phyloP scores from a whole-genome alignment of 1,140 invertebrate species.

The Hylaeus volcanicus region DNA sequence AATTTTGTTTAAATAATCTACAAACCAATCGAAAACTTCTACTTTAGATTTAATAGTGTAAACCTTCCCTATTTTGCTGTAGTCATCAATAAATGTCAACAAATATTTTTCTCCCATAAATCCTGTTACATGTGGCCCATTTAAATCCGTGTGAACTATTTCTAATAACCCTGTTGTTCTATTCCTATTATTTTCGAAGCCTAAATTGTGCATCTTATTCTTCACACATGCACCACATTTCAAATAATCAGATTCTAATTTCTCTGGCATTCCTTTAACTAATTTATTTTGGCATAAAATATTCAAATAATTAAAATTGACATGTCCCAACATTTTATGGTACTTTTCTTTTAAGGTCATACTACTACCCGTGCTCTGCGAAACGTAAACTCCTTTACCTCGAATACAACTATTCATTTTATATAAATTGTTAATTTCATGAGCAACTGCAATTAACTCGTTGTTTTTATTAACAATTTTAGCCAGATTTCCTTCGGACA shows the following conservation, averaged over 20 bases:
- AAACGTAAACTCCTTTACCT: slow-evolving; percentile 1
- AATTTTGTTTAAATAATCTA: not conserved
- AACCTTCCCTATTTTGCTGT: slow-evolving; percentile 16
- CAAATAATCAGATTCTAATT: slow-evolving; percentile 25
- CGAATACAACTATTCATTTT: slow-evolving; percentile 7
- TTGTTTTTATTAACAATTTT: slow-evolving; percentile 9
- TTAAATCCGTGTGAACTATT: not conserved
- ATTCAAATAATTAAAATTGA: slow-evolving; percentile 48
- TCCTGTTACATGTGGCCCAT: slow-evolving; percentile 12
- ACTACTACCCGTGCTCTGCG: slow-evolving; percentile 5
- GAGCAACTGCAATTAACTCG: slow-evolving; percentile 2
- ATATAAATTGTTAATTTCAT: slow-evolving; percentile 17
- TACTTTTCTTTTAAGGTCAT: slow-evolving; percentile 48
- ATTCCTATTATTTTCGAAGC: not conserved
- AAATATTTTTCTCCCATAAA: slow-evolving; percentile 31
- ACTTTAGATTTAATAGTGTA: not conserved
- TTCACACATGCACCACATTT: slow-evolving; percentile 26
- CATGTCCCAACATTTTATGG: slow-evolving; percentile 39
- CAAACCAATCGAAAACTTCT: slow-evolving; percentile 8
- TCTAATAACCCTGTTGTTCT: no score
- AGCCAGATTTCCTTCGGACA: slow-evolving; percentile 13
- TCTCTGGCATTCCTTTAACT: slow-evolving; percentile 35
- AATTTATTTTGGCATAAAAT: slow-evolving; percentile 30
- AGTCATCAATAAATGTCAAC: slow-evolving; percentile 24
- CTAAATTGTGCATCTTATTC: not conserved